phyloP scores from a whole-genome alignment of 2,797 vertebrate species.

The Cossypha caffra region DNA sequence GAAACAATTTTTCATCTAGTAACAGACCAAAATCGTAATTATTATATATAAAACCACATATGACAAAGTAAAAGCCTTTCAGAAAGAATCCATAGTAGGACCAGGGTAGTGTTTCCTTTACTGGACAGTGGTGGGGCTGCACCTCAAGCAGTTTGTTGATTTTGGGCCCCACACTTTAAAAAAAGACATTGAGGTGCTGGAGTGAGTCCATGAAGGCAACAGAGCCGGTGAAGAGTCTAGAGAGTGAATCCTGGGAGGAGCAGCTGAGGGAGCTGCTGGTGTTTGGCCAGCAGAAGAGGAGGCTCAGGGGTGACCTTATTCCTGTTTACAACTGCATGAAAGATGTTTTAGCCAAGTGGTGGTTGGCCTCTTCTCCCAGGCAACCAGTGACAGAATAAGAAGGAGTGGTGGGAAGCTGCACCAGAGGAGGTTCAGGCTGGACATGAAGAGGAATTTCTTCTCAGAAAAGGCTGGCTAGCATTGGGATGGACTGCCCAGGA shows the following conservation, averaged over 20 bases:
- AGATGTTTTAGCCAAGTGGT: too few relatives aligned
- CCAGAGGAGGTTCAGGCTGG: too few relatives aligned
- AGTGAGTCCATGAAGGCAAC: background rate
- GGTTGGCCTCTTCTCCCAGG: too few relatives aligned
- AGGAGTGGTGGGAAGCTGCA: background rate
- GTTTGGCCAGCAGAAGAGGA: background rate
- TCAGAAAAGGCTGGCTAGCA: background rate
- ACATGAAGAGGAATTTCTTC: background rate
- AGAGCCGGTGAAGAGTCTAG: background rate
- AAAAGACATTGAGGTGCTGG: background rate
- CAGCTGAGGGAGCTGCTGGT: background rate
- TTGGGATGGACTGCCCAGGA: too few relatives aligned
- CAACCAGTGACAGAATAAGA: background rate
- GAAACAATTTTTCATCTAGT: background rate
- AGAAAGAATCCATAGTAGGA: background rate
- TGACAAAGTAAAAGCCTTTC: background rate
- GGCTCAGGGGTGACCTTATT: too few relatives aligned
- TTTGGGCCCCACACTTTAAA: background rate
- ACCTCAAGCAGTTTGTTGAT: background rate
- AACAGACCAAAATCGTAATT: background rate
- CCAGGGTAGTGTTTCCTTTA: background rate
- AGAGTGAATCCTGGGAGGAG: background rate
- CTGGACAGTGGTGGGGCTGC: background rate
- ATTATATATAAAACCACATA: background rate
- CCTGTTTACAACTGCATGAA: too few relatives aligned